These are phyloP conservation scores for Cyrtorhinus lividipennis DNA, from an alignment of 1,140 invertebrate species.

Conservation along the genomic window DNA sequence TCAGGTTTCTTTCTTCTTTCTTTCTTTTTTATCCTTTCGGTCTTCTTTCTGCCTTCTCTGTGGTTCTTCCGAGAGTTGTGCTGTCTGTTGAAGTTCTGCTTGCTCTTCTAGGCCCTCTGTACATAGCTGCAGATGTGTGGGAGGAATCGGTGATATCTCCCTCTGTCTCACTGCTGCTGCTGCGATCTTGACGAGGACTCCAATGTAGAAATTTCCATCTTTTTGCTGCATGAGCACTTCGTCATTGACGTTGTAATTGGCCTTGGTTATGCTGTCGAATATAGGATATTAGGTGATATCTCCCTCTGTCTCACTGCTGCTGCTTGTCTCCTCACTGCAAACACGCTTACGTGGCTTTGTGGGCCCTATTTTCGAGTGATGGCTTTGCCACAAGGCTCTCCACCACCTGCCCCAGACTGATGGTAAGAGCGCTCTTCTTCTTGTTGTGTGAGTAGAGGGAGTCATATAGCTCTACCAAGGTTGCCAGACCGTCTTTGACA, in stretches of 20 bases:
- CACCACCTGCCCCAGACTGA: background rate
- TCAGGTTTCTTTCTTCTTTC: background rate
- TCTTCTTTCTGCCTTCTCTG: background rate
- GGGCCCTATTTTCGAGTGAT: background rate
- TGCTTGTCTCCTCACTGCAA: background rate
- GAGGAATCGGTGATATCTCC: no score
- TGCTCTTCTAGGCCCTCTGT: background rate
- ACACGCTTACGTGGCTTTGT: background rate
- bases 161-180: background rate
- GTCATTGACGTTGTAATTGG: constrained; percentile 42
- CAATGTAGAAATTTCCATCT: constrained; percentile 73
- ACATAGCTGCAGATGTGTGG: background rate
- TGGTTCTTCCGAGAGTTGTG: background rate
- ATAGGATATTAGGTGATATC: no score
- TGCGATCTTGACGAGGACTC: constrained; percentile 53
- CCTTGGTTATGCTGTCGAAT: constrained; percentile 38
- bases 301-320: background rate
- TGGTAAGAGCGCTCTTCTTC: background rate
- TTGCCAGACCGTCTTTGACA: background rate
- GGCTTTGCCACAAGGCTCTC: background rate
- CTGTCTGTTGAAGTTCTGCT: no score
- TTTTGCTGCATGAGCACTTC: constrained; percentile 70
- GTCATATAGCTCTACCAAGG: background rate
- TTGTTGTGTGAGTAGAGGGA: background rate
- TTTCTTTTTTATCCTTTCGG: background rate